Percentiles rank a stretch among this genome's conserved stretches.
These are phyloP conservation scores for Oreochromis niloticus DNA, from an alignment of 2,113 vertebrate species.

Conservation along the genomic window DNA sequence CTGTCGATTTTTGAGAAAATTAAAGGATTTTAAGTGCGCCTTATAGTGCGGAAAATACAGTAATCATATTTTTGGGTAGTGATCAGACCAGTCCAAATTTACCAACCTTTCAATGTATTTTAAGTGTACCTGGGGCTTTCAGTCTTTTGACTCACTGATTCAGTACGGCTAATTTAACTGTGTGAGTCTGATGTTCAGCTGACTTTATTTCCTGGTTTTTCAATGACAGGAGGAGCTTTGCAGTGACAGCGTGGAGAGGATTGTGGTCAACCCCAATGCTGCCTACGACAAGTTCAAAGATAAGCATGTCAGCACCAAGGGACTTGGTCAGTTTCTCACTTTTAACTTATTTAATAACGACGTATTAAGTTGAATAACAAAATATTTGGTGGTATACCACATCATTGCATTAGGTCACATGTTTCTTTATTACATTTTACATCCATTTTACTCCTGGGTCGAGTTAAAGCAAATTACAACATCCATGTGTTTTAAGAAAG, in stretches of 20 bases:
- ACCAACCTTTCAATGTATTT: background rate
- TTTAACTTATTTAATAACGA: background rate
- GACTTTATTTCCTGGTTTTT: slow-evolving; percentile 17
- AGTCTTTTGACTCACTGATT: slow-evolving; percentile 9
- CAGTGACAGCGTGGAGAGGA: slow-evolving; percentile 93
- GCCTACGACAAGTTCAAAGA: slow-evolving; percentile 97
- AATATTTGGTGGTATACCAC: background rate
- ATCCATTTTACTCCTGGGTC: background rate
- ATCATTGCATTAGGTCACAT: background rate
- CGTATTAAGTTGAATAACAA: background rate
- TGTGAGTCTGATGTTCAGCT: background rate
- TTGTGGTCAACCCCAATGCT: slow-evolving; percentile 96
- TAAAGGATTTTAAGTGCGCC: no score
- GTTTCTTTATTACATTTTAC: background rate
- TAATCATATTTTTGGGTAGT: background rate
- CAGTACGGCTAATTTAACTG: background rate
- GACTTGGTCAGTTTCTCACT: slow-evolving; percentile 78
- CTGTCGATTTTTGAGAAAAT: no score
- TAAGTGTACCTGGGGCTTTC: background rate
- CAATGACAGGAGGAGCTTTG: slow-evolving; percentile 86
- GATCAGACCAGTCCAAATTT: background rate
- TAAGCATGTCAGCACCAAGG: slow-evolving; percentile 87
- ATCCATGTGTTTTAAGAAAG: background rate
- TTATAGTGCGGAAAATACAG: background rate
- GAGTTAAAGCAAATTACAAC: background rate